A percentile compares a stretch with the other conserved stretches of the same genome.
These are phyloP conservation scores for Metalampra italica DNA, from an alignment of 2,888 invertebrate genomes.

Conservation along the genomic window DNA sequence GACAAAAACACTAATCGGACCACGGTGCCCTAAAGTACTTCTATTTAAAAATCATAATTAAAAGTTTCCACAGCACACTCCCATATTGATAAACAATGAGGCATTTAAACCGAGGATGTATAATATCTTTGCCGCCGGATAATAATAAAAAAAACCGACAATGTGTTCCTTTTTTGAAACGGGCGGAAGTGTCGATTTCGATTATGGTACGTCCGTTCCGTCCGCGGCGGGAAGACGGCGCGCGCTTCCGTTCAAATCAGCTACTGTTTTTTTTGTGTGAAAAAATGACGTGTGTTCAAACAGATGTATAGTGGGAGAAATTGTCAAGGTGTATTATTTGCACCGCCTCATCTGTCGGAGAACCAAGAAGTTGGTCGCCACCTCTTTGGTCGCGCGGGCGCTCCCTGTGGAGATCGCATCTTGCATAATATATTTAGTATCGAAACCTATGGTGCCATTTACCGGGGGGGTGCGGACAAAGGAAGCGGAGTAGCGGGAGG, in stretches of 20 bases:
- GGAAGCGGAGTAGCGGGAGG: too few relatives aligned
- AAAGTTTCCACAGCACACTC: background rate
- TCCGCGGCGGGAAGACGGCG: constrained; percentile 45
- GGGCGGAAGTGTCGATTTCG: constrained; percentile 54
- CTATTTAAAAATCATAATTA: too few relatives aligned
- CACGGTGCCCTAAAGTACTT: too few relatives aligned
- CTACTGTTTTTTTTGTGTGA: constrained; percentile 17
- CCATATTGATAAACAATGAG: constrained; percentile 23
- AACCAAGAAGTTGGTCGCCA: too few relatives aligned
- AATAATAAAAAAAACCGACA: constrained; percentile 38
- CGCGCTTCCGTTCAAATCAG: constrained; percentile 36
- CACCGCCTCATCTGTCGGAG: too few relatives aligned
- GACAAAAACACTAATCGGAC: too few relatives aligned
- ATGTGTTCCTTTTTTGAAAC: constrained; percentile 44
- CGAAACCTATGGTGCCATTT: too few relatives aligned
- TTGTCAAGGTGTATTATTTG: too few relatives aligned
- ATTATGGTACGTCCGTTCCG: constrained; percentile 45
- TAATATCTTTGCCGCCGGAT: constrained; percentile 18
- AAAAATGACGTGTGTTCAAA: constrained; percentile 8
- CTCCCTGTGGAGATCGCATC: too few relatives aligned
- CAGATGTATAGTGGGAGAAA: background rate
- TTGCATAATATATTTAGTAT: too few relatives aligned
- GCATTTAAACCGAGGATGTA: constrained; percentile 18
- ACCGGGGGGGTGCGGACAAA: too few relatives aligned
- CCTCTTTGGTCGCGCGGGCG: too few relatives aligned